Evolutionary conservation across 2,797 vertebrate species (phyloP).

Genomic region (Microchirus variegatus): DNA sequence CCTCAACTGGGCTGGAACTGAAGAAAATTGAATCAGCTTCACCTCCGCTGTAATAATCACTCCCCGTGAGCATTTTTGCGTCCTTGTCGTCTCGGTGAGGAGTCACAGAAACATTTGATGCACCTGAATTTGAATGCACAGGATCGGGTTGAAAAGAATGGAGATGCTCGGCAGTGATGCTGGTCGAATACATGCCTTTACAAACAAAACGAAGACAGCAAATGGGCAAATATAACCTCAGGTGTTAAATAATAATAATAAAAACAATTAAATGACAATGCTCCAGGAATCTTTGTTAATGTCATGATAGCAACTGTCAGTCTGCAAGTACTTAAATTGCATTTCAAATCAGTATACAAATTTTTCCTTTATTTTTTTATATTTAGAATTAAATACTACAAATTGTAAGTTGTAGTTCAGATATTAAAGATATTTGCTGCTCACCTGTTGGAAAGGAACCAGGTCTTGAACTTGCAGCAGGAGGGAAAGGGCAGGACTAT

Average conservation of each 20-base stretch:
- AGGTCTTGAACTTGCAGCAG: slow-evolving; percentile 19
- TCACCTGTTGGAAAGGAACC: slow-evolving; percentile 49
- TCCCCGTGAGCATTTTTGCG: slow-evolving; percentile 50
- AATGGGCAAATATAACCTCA: not conserved
- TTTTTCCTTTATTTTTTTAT: not conserved
- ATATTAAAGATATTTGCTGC: not conserved
- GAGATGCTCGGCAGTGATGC: slow-evolving; percentile 48
- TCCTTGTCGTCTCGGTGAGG: slow-evolving; percentile 40
- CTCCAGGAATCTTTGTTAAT: too few relatives aligned
- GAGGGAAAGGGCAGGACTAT: slow-evolving; percentile 27
- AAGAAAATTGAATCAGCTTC: slow-evolving; percentile 44
- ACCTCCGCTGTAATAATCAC: slow-evolving; percentile 45
- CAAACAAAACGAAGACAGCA: slow-evolving; percentile 23
- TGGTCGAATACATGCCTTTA: slow-evolving; percentile 42
- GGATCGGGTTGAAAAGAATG: slow-evolving; percentile 47
- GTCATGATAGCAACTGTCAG: too few relatives aligned
- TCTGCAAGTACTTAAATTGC: too few relatives aligned
- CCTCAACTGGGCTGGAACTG: slow-evolving; percentile 40
- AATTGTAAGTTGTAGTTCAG: not conserved
- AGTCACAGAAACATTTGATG: slow-evolving; percentile 52
- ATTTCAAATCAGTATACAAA: too few relatives aligned
- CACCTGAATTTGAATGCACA: slow-evolving; percentile 21
- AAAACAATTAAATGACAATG: too few relatives aligned
- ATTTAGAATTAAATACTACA: not conserved
- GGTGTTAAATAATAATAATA: too few relatives aligned